These are phyloP conservation scores for Arvicola amphibius DNA, from an alignment of 2,797 vertebrate genomes.

Conservation along the genomic window DNA sequence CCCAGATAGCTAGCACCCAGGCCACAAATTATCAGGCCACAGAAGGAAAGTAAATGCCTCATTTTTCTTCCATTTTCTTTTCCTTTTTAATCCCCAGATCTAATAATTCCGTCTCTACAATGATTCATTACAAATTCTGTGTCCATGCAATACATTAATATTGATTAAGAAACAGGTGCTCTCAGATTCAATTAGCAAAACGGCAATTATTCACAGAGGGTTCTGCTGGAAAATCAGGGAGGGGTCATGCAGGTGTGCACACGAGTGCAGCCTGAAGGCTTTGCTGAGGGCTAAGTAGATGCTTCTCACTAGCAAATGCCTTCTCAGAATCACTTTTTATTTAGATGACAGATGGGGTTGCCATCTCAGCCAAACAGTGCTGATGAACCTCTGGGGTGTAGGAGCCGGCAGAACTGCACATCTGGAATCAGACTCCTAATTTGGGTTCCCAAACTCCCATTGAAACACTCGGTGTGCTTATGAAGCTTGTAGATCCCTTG, in stretches of 20 bases:
- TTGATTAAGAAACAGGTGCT: constrained; percentile 82
- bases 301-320: neutral
- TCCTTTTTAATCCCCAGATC: neutral
- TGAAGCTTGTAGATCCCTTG: neutral
- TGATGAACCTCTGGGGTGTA: neutral
- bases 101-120: constrained; percentile 26
- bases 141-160: constrained; percentile 76
- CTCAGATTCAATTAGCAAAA: constrained; percentile 80
- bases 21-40: neutral
- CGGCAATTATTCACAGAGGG: constrained; percentile 75
- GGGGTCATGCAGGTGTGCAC: constrained; percentile 73
- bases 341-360: constrained; percentile 22
- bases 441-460: neutral
- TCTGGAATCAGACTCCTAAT: neutral
- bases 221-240: constrained; percentile 59
- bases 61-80: neutral
- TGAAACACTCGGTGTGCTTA: neutral
- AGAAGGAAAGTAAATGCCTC: neutral
- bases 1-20: neutral
- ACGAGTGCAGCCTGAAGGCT: constrained; percentile 32
- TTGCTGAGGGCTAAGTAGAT: constrained; percentile 29
- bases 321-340: constrained; percentile 31
- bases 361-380: neutral
- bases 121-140: constrained; percentile 75
- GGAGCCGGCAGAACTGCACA: neutral